Percentiles rank a stretch among this genome's conserved stretches.
Evolutionary conservation across 2,797 vertebrate species (phyloP).

Genomic region (Protosalanx chinensis): DNA sequence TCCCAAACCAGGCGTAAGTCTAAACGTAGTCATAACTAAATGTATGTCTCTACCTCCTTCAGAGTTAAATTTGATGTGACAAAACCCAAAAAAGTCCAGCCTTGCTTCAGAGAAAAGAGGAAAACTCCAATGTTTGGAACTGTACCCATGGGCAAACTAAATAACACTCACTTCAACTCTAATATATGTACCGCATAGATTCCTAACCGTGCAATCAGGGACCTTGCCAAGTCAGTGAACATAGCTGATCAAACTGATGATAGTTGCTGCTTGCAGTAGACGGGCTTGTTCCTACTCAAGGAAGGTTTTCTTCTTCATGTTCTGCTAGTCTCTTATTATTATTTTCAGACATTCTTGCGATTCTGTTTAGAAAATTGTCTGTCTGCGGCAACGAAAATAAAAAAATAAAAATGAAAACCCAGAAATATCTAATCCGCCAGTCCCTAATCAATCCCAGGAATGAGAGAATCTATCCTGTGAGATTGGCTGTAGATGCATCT

Average conservation of each 20-base stretch:
- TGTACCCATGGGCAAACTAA: conserved; percentile 62
- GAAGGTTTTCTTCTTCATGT: conserved; percentile 16
- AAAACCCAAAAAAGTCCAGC: conserved; percentile 51
- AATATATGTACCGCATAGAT: conserved; percentile 58
- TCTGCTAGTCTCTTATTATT: conserved; percentile 19
- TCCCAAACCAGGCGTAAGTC: conserved; percentile 51
- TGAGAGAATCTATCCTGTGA: background rate
- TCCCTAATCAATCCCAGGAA: conserved; percentile 26
- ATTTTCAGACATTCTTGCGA: background rate
- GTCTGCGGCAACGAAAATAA: background rate
- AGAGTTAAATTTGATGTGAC: conserved; percentile 65
- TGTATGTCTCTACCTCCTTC: conserved; percentile 33
- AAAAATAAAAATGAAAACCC: conserved; percentile 13
- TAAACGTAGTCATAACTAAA: background rate
- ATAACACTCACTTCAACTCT: conserved; percentile 63
- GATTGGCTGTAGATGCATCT: background rate
- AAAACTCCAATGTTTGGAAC: conserved; percentile 56
- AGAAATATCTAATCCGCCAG: conserved; percentile 33
- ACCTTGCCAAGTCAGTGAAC: conserved; percentile 59
- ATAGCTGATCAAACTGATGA: conserved; percentile 58
- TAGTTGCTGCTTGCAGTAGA: conserved; percentile 45
- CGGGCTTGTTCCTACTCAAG: conserved; percentile 15
- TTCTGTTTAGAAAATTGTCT: conserved; percentile 39
- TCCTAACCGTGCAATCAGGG: conserved; percentile 69
- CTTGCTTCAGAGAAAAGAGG: conserved; percentile 38